These are phyloP conservation scores for Alectoris magna DNA, from an alignment of 2,797 vertebrate species.

Conservation along the genomic window DNA sequence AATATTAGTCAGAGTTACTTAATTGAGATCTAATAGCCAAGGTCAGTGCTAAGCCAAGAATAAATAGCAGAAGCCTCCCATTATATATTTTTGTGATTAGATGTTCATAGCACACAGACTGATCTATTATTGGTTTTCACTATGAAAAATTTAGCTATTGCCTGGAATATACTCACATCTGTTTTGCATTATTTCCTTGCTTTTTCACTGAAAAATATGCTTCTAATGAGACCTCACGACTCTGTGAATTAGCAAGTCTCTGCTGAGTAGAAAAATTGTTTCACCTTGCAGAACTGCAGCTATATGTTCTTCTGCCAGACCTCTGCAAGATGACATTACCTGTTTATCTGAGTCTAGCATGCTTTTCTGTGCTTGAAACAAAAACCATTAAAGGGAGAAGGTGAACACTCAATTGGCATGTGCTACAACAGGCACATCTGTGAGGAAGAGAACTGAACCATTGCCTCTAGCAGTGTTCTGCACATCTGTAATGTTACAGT, in stretches of 20 bases:
- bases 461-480: background rate
- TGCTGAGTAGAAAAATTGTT: constrained; percentile 7
- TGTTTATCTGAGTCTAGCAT: constrained; percentile 11
- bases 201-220: constrained; percentile 66
- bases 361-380: constrained; percentile 3
- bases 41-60: constrained; percentile 54
- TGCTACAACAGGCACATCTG: background rate
- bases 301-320: constrained; percentile 16
- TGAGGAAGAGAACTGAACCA: background rate
- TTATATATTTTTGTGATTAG: constrained; percentile 45
- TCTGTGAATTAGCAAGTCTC: constrained; percentile 7
- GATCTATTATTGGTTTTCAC: constrained; percentile 29
- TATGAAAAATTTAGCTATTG: constrained; percentile 46
- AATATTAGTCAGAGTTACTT: constrained; percentile 34
- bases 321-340: constrained; percentile 4
- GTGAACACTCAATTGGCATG: background rate
- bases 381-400: background rate
- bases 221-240: constrained; percentile 32
- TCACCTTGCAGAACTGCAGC: background rate
- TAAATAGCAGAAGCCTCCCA: background rate
- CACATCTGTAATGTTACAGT: background rate
- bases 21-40: constrained; percentile 57
- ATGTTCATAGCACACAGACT: constrained; percentile 41
- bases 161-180: constrained; percentile 33
- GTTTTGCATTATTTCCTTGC: constrained; percentile 44